These are phyloP conservation scores for Apodemia zela DNA, from an alignment of 2,888 invertebrate genomes.

Conservation along the genomic window DNA sequence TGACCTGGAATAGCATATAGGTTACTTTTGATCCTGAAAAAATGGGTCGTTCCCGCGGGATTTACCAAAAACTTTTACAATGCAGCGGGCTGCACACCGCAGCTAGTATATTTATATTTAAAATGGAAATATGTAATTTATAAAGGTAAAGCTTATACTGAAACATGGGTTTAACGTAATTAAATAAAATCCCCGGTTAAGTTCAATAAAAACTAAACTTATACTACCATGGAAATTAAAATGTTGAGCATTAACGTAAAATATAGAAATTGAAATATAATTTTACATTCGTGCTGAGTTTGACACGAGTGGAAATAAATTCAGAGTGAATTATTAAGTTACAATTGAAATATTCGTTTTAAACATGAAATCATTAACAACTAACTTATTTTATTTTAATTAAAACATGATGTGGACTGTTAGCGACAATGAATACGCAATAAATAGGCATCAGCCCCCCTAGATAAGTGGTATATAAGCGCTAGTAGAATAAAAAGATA, in stretches of 20 bases:
- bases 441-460: too few relatives aligned
- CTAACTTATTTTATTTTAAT: neutral
- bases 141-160: neutral
- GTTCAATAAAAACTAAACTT: neutral
- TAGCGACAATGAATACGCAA: too few relatives aligned
- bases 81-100: too few relatives aligned
- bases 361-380: constrained; percentile 2
- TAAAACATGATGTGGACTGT: too few relatives aligned
- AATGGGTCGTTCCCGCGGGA: too few relatives aligned
- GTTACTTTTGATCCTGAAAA: too few relatives aligned
- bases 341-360: neutral
- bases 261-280: neutral
- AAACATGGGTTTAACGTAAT: neutral
- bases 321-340: neutral
- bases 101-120: too few relatives aligned
- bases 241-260: neutral
- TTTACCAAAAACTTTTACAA: too few relatives aligned
- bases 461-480: too few relatives aligned
- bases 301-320: constrained; percentile 5
- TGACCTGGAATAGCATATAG: too few relatives aligned
- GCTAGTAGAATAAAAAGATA: too few relatives aligned
- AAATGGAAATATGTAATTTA: neutral
- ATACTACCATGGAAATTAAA: neutral
- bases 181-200: neutral
- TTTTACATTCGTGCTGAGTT: neutral